Base-by-base conservation (phyloP, 2,797 vertebrate genomes). In the Pogoniulus pusillus region DNA sequence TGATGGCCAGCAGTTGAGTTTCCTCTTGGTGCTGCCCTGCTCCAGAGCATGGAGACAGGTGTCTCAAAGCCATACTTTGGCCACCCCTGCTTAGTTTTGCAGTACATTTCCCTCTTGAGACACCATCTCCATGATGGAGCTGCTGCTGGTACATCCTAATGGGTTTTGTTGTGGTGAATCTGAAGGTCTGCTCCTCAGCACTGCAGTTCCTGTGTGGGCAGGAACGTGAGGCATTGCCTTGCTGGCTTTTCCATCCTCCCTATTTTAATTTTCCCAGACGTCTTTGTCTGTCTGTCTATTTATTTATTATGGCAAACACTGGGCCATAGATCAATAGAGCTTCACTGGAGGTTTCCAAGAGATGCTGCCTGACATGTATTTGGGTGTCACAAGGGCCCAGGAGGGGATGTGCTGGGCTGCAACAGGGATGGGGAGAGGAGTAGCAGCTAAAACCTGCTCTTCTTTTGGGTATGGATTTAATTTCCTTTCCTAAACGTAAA, bases 201-300 rank as follows among this genome's bases (percentile, higher is more conserved):
- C 18, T 1, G 0, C 55, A 0, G 0, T 23, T 68, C 27, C n/a
- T 4, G 0, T 2, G 0, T 24, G 22, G 49, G 23, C 49, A 29
- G 1, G 2, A 49, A 23, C 1, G 2, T 45, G 43, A 70, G 72
- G 59, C 0, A 4, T 51, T 72, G 47, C 35, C 12, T 17, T 26
- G 32, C 4, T 23, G 32, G 11, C 2, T 76, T 87, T 65, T 76
- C 55, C 4, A 1, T 51, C 5, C 32, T 79, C 63, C 3, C 37
- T 55, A 2, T n/a, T 20, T 17, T 34, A 7, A 27, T 58, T 70
- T 82, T 62, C 18, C 14, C 30, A 39, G 32, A 24, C 35, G 77
- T 29, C 1, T 0, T 16, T 30, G 18, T 10, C 47, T 24, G 13
- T 34, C 24, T 29, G 19, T 60, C 49, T n/a, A 7, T 57, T 35